Conservation (phyloP, 1,140 invertebrate genomes). For the Subanguina moxae region DNA sequence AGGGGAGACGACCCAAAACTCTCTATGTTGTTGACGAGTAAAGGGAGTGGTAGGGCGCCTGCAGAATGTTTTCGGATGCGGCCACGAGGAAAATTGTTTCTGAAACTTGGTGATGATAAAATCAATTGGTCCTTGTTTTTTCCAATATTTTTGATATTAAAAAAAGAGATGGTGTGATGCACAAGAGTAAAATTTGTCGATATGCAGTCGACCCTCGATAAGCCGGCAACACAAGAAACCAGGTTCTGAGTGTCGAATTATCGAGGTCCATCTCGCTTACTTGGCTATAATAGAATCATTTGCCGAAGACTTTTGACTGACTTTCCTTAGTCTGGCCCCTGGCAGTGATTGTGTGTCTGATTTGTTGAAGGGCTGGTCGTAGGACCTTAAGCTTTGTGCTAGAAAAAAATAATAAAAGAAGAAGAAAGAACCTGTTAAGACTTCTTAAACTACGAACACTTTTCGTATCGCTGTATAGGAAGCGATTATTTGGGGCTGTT, state of each 20-base stretch:
- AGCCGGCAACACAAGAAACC: too few species aligned
- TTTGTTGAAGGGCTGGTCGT: slow-evolving; percentile 25
- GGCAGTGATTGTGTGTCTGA: slow-evolving; percentile 52
- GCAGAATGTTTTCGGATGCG: slow-evolving; percentile 22
- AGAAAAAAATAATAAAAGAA: too few species aligned
- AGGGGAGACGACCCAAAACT: background rate
- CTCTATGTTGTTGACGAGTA: background rate
- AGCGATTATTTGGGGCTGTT: slow-evolving; percentile 1
- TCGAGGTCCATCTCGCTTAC: slow-evolving; percentile 4
- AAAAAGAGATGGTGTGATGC: too few species aligned
- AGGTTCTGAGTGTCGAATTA: slow-evolving; percentile 21
- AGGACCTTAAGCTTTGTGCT: too few species aligned
- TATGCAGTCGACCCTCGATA: too few species aligned
- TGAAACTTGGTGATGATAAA: too few species aligned
- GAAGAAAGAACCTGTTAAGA: slow-evolving; percentile 10
- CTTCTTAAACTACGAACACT: slow-evolving; percentile 48
- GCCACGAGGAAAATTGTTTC: slow-evolving; percentile 21
- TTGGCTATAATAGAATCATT: slow-evolving; percentile 18
- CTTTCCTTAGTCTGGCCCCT: slow-evolving; percentile 41
- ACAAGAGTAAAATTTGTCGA: too few species aligned
- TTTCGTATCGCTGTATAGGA: slow-evolving; percentile 52
- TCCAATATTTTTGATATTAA: slow-evolving; percentile 23
- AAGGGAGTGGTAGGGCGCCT: background rate
- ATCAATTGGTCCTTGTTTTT: too few species aligned
- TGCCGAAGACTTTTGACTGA: slow-evolving; percentile 39